Evolutionary conservation across 92 coral and sea anemone species (phyloP), one percentile per base, ranked within the genome.

Genomic region (Heteractis magnifica): DNA sequence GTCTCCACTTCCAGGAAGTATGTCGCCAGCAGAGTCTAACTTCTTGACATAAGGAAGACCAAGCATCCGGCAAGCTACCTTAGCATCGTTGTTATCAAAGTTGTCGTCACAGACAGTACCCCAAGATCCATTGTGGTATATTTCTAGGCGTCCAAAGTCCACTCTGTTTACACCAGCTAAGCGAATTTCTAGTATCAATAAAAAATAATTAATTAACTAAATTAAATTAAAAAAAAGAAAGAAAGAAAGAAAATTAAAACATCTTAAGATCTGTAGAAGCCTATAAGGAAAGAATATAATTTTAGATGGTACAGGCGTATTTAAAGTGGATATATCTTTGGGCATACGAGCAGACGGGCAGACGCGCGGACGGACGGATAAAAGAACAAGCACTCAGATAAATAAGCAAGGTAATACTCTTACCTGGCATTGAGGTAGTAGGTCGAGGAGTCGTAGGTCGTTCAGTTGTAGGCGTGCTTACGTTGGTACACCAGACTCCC

Each of bases 31-130:
- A 44, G 79, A 52, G 4, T 3, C 34, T 49, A 86, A 62, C 8
- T 20, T 52, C 55, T 53, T 70, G 2, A 72, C 78, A 55, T 71
- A 51, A 8, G 70, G 89, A 65, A 65, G 88, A 6, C 90, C 89
- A 65, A 90, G 56, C 93, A 90, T 90, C 2, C 91, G 88, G 71
- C 93, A 90, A 52, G 81, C 91, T 13, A 90, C 93, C 59, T 75
- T 65, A 2, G 89, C 93, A 81, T 85, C 93, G 52, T 84, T 81
- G 14, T 77, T 85, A 83, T 81, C 93, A 91, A 91, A 90, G 6
- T 71, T 55, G 77, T 87, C 89, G 56, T 79, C 86, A 53, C 93
- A 90, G 4, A 90, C 78, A 65, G 94, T 91, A 20, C 94, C 94
- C 94, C 94, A 91, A 6, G 81, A 81, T 51, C 81, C 81, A 71